Base-by-base conservation (phyloP, 2,888 invertebrate genomes). In the Phrixothrix hirtus region DNA sequence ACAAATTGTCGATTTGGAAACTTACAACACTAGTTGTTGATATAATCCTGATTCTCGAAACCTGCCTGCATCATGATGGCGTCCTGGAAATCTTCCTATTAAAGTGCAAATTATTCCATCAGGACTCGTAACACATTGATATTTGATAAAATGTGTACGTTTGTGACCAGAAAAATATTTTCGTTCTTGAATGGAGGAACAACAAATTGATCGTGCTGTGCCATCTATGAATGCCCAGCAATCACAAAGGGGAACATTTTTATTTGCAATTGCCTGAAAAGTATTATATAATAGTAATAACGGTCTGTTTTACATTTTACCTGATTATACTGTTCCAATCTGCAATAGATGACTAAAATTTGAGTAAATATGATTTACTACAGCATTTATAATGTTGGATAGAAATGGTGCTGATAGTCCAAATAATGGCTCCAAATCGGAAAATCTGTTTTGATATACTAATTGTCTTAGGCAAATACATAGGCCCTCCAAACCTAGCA, bases 41-140 rank as follows among this genome's bases (percentile, higher is more conserved):
- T 41, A n/a, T 10, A 41, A 11, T 10, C 12, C 6, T 3, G 53
- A 49, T 16, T 63, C 58, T 27, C 58, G 41, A 34, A 62, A 61
- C 9, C 59, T 62, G 7, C 51, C 52, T 9, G 59, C 59, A 51
- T 61, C 59, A 57, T 62, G 59, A n/a, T 58, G 38, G 11, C 59
- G 29, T 25, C 58, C 56, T 12, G 42, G 31, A 49, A 31, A 58
- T 26, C 56, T 30, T 14, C 58, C 62, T 11, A 37, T 55, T 7
- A 57, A 26, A 31, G 46, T 59, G 10, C 52, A 41, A 12, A 55
- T 45, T 35, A 61, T 53, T 7, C 58, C 61, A 54, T 62, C 60
- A 11, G 61, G 62, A 49, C 49, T 47, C 11, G 60, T 12, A 13
- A 62, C 54, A 9, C 52, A 61, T 36, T 61, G 59, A 45, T 52